Base-by-base conservation (phyloP, 2,888 invertebrate species). In the Eustalomyia histrio region DNA sequence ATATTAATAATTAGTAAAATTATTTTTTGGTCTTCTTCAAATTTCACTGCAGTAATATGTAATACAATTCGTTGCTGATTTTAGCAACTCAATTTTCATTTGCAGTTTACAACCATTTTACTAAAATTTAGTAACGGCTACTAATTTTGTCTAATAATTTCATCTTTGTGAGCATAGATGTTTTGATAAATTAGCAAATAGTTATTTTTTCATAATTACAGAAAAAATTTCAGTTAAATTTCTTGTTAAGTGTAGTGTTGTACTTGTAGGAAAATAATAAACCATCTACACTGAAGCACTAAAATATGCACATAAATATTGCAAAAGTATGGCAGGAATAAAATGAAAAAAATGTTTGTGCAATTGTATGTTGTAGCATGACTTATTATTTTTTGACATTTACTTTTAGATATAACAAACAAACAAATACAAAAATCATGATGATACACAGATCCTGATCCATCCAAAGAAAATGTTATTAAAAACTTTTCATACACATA, bases 401-500 rank as follows among this genome's bases (percentile, higher is more conserved):
- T 74, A 64, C 43, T 16, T 29, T 61, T 18, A 60, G 21, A 64
- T 39, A 29, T 53, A 74, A 17, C 12, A 29, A 29, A 3, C 29
- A 7, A 29, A 29, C n/a, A n/a, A n/a, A n/a, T n/a, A n/a, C n/a
- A 29, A 29, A 60, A 35, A 47, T 61, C 53, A 33, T 60, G 9
- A 60, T 63, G 33, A 9, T 16, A 35, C 67, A 64, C 47, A 53
- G 53, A 64, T 71, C 35, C 71, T 73, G 69, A 58, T 60, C 60
- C 73, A 60, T 29, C 35, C 24, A 55, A 69, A 69, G 74, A 63
- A 55, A 64, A 65, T n/a, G 64, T 55, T 58, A 60, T 80, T 76
- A 80, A 80, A 80, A 72, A 69, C 21, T 80, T 68, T 73, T 53
- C 53, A 76, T 68, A 53, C 17, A 33, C 57, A 58, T 68, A 58